Percentiles rank a stretch among this genome's conserved stretches.
Conservation (phyloP, 2,797 vertebrate species). For the Florisuga fusca region DNA sequence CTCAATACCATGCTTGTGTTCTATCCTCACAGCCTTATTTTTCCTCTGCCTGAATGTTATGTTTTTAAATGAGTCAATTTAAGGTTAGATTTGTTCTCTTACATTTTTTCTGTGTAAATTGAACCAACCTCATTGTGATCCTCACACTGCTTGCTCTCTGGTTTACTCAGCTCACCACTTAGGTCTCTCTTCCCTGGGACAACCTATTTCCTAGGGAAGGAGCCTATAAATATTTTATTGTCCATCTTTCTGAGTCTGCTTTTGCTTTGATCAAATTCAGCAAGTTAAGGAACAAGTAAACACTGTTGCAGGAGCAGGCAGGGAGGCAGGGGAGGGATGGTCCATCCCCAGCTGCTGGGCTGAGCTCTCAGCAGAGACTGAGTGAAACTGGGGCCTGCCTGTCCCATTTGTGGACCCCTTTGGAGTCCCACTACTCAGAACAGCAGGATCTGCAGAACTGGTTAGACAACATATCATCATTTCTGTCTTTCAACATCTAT, state of each 20-base stretch:
- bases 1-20: background rate
- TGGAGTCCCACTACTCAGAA: background rate
- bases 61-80: background rate
- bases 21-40: background rate
- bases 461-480: background rate
- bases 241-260: background rate
- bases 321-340: fast-evolving
- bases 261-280: background rate
- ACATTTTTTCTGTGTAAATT: background rate
- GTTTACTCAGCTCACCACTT: background rate
- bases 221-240: background rate
- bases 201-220: background rate
- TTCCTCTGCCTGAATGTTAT: background rate
- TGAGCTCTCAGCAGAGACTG: background rate
- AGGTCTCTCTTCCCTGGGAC: background rate
- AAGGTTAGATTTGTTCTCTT: background rate
- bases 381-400: background rate
- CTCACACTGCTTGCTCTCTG: background rate
- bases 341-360: background rate
- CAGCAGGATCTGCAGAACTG: background rate
- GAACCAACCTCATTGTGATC: background rate
- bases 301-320: background rate
- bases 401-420: background rate
- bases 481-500: background rate
- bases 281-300: background rate